Base-by-base conservation (phyloP, 1,140 invertebrate species). In the Drosophila sp. region DNA sequence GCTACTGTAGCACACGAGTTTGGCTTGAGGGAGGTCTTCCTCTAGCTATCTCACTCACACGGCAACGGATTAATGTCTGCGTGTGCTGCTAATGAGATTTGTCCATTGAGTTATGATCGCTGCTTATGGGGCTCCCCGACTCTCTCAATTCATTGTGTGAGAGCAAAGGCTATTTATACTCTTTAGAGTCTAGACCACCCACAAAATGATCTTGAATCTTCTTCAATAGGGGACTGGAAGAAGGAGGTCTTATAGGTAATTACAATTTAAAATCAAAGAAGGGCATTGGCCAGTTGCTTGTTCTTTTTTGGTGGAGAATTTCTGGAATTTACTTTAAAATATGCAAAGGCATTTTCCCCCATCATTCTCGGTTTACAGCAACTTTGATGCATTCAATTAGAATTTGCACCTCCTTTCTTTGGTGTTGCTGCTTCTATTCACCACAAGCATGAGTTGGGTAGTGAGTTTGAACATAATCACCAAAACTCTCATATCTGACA, bases 91-190 rank as follows among this genome's bases (percentile, higher is more conserved):
- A 86, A 86, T 87, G 82, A 87, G 84, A 55, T 64, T 35, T n/a
- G 50, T 47, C 69, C 76, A 87, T 86, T 83, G 83, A 86, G 76
- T 79, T 86, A 87, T 86, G 82, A 87, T 60, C 66, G 62, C 17
- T 17, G 35, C 72, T 78, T 72, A 70, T 73, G 71, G 60, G 7
- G 1, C 7, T 8, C 33, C 33, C 11, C 60, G 17, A 17, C n/a
- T 58, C 30, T 35, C 17, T 32, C 32, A 2, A 25, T 32, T 32
- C 55, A 57, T 57, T 57, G 32, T 58, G 17, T 58, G 56, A 61
- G 60, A 61, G 60, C 25, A 23, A 25, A 40, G 17, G 38, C 23
- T 61, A 61, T 41, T 61, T 61, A 61, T 61, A 61, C 2, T n/a
- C 17, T 40, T 4, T 29, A 41, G 4, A 44, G 17, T 32, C 4